Percentiles rank a stretch among this genome's conserved stretches.
These are phyloP conservation scores for Peromyscus nudipes DNA, from an alignment of 2,797 vertebrate species.

Conservation along the genomic window DNA sequence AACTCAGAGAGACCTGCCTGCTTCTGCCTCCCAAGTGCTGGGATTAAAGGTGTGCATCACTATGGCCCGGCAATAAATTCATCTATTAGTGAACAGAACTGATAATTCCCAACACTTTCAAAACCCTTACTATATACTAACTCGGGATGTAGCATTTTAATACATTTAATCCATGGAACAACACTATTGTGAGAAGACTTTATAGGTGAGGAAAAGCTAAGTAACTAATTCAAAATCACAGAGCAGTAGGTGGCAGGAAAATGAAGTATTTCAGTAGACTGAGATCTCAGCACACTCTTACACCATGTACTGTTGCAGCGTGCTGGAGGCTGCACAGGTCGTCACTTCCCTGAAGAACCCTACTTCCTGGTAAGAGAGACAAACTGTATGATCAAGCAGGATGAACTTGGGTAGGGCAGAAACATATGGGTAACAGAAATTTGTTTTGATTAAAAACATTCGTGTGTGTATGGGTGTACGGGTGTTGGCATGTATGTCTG, in stretches of 20 bases:
- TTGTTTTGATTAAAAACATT: constrained; percentile 5
- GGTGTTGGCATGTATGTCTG: neutral
- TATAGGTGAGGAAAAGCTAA: neutral
- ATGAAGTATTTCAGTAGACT: neutral
- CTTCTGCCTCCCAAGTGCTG: neutral
- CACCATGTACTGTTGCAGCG: neutral
- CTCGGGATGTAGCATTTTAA: neutral
- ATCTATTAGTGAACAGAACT: neutral
- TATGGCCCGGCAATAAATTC: neutral
- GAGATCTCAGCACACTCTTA: neutral
- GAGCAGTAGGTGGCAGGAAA: neutral
- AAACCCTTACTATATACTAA: neutral
- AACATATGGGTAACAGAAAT: neutral
- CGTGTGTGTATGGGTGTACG: neutral
- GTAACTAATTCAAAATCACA: neutral
- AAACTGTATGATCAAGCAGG: neutral
- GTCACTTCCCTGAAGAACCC: neutral
- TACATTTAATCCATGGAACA: neutral
- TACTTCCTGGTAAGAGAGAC: neutral
- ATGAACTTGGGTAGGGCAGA: neutral
- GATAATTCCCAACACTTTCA: neutral
- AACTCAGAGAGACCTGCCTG: neutral
- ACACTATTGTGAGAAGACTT: neutral
- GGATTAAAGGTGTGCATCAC: neutral
- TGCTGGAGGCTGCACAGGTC: neutral